Conservation (phyloP, 2,797 vertebrate species). For the Hephaestus fuliginosus region DNA sequence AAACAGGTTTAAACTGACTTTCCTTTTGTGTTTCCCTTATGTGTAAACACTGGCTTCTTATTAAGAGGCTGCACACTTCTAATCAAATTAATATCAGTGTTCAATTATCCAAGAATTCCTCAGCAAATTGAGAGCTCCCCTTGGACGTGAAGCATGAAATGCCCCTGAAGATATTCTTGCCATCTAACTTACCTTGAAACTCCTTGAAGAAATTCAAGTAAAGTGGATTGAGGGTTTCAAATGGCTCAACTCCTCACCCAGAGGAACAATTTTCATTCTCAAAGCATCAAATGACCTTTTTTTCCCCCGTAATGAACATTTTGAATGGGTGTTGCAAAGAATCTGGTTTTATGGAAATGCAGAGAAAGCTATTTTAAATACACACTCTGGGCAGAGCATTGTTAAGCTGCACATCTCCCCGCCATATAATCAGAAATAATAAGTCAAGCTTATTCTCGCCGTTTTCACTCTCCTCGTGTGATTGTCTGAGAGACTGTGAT, state of each 20-base stretch:
- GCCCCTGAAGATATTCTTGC: constrained; percentile 19
- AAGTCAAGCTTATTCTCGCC: constrained; percentile 7
- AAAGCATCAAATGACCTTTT: constrained; percentile 21
- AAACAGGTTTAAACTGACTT: not conserved
- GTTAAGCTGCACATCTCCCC: not conserved
- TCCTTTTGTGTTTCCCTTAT: not conserved
- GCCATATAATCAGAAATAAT: constrained; percentile 19
- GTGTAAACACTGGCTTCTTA: not conserved
- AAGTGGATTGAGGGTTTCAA: constrained; percentile 25
- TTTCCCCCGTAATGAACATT: constrained; percentile 21
- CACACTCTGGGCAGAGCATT: not conserved
- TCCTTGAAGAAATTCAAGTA: constrained; percentile 35
- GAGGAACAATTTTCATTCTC: constrained; percentile 35
- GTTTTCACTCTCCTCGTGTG: not conserved
- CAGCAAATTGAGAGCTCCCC: constrained; percentile 21
- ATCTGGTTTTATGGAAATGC: constrained; percentile 4
- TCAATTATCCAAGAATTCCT: constrained; percentile 27
- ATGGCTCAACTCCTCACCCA: constrained; percentile 32
- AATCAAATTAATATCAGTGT: constrained; percentile 20
- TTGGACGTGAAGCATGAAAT: constrained; percentile 30
- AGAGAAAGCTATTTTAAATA: not conserved
- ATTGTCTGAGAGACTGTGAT: constrained; percentile 1
- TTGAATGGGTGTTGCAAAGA: not conserved
- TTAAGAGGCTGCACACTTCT: not conserved
- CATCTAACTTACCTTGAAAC: constrained; percentile 46